Percentiles rank a stretch among this genome's conserved stretches.
These are phyloP conservation scores for Thereva unica DNA, from an alignment of 2,888 invertebrate species.

Conservation along the genomic window DNA sequence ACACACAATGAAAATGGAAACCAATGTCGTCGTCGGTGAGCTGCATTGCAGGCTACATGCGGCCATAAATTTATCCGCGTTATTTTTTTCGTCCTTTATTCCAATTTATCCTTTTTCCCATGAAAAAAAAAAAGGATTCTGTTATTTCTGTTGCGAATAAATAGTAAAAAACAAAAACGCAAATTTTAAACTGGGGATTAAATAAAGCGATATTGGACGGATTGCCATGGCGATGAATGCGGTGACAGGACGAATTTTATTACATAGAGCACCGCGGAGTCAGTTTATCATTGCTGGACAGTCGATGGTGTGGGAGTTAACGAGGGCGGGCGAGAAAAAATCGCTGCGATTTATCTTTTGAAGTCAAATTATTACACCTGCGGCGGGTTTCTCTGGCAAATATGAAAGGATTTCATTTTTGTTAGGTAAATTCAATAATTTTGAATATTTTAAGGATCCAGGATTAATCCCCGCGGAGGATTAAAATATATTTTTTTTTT, in stretches of 20 bases:
- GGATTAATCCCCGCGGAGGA: too few species aligned
- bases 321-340: too few species aligned
- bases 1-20: slow-evolving; percentile 30
- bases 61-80: slow-evolving; percentile 36
- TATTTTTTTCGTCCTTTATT: slow-evolving; percentile 21
- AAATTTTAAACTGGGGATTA: slow-evolving; percentile 30
- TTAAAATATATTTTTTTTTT: too few species aligned
- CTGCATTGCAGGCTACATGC: slow-evolving; percentile 39
- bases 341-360: too few species aligned
- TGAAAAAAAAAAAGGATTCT: slow-evolving; percentile 1
- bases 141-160: slow-evolving; percentile 32
- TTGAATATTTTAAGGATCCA: too few species aligned
- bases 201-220: slow-evolving; percentile 37
- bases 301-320: too few species aligned
- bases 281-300: slow-evolving; percentile 6
- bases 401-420: too few species aligned
- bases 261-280: background rate
- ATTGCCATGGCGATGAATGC: slow-evolving; percentile 33
- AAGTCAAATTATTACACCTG: too few species aligned
- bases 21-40: slow-evolving; percentile 34
- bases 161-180: slow-evolving; percentile 14
- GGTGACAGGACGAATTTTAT: slow-evolving; percentile 27
- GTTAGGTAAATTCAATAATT: too few species aligned
- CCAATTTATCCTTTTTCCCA: slow-evolving; percentile 5
- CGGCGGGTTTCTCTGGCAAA: too few species aligned